These are phyloP conservation scores for Enoplosus armatus DNA, from an alignment of 2,797 vertebrate species.

Conservation along the genomic window DNA sequence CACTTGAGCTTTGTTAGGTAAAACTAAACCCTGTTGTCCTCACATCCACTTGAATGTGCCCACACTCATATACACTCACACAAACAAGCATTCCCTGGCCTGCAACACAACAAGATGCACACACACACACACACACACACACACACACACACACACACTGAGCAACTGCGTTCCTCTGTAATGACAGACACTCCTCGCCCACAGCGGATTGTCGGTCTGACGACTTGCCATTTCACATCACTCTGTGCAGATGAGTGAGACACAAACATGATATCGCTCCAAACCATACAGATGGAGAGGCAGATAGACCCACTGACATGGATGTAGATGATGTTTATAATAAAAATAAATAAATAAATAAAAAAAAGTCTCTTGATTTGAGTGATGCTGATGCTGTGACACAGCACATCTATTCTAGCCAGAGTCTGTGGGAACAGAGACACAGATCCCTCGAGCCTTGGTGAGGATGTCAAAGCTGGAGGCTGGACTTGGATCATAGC, in stretches of 20 bases:
- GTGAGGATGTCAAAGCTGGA: conserved; percentile 56
- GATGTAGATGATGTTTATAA: conserved; percentile 66
- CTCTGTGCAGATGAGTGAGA: conserved; percentile 66
- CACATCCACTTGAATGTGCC: conserved; percentile 32
- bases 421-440: conserved; percentile 46
- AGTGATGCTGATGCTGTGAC: conserved; percentile 74
- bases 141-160: conserved; percentile 35
- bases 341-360: no score
- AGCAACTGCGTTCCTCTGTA: conserved; percentile 44
- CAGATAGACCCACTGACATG: conserved; percentile 66
- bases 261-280: conserved; percentile 75
- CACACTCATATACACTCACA: conserved; percentile 10
- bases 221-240: conserved; percentile 80
- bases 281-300: conserved; percentile 75
- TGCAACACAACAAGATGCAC: conserved; percentile 10
- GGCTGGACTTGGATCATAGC: conserved; percentile 48
- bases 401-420: conserved; percentile 60
- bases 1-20: conserved; percentile 42
- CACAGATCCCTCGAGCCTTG: conserved; percentile 36
- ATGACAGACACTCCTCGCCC: conserved; percentile 70
- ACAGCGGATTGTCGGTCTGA: conserved; percentile 70
- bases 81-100: conserved; percentile 30
- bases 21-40: conserved; percentile 43
- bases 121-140: not conserved
- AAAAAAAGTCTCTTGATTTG: conserved; percentile 54